Percentiles rank a stretch among this genome's conserved stretches.
Evolutionary conservation across 2,888 invertebrate genomes (phyloP).

Genomic region (Pachycephus smyrnensis): DNA sequence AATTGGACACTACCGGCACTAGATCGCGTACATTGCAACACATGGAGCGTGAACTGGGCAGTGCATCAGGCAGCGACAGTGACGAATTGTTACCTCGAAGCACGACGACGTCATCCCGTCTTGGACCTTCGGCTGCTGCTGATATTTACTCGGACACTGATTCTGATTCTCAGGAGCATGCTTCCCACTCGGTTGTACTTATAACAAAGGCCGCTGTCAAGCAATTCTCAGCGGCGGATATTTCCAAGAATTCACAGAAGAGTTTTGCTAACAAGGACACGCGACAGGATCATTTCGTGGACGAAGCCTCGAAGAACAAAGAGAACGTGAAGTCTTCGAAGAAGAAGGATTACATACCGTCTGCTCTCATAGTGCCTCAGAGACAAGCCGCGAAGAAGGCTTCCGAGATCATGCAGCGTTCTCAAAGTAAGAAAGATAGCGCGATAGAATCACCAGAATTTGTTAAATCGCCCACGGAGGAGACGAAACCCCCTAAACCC

Average conservation of each 20-base stretch:
- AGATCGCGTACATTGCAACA: slow-evolving; percentile 75
- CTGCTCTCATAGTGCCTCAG: slow-evolving; percentile 89
- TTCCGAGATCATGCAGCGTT: slow-evolving; percentile 82
- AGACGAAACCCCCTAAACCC: slow-evolving; percentile 26
- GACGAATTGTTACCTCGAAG: slow-evolving; percentile 81
- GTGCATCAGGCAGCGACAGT: slow-evolving; percentile 80
- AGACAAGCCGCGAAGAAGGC: slow-evolving; percentile 92
- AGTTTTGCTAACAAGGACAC: slow-evolving; percentile 72
- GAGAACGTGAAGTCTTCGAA: slow-evolving; percentile 64
- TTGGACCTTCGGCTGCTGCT: slow-evolving; percentile 70
- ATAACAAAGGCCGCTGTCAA: slow-evolving; percentile 89
- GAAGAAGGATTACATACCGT: slow-evolving; percentile 73
- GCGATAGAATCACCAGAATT: slow-evolving; percentile 51
- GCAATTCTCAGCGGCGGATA: slow-evolving; percentile 79
- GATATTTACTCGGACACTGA: slow-evolving; percentile 89
- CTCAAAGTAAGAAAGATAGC: slow-evolving; percentile 73
- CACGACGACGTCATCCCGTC: slow-evolving; percentile 44
- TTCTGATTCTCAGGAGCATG: slow-evolving; percentile 73
- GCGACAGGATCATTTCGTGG: slow-evolving; percentile 65
- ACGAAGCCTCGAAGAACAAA: slow-evolving; percentile 66
- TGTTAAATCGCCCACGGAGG: slow-evolving; percentile 53
- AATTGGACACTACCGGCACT: slow-evolving; percentile 40
- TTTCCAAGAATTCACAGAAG: slow-evolving; percentile 88
- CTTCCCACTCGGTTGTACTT: slow-evolving; percentile 74
- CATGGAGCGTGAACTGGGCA: slow-evolving; percentile 82